Conservation (phyloP, 2,888 invertebrate species). For the Pogonocherus hispidulus region DNA sequence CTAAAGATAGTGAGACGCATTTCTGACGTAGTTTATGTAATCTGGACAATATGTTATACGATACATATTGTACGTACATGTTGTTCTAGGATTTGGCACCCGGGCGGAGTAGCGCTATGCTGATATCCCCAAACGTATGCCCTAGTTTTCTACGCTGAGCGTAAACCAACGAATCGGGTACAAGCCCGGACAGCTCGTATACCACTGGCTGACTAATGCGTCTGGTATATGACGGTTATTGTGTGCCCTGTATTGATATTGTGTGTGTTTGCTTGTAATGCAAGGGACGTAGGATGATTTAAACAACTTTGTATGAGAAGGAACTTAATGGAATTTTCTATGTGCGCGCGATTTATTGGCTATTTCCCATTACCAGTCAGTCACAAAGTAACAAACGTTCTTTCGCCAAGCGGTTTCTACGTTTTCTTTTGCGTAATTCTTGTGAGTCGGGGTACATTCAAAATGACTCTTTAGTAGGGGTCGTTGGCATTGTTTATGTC, state of each 20-base stretch:
- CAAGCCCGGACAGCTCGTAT: conserved; percentile 6
- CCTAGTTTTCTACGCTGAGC: not conserved
- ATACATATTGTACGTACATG: not conserved
- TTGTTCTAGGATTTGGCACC: not conserved
- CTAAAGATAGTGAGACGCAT: too few relatives aligned
- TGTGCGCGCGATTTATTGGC: not conserved
- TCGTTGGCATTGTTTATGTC: too few relatives aligned
- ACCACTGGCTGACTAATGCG: conserved; percentile 3
- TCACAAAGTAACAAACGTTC: not conserved
- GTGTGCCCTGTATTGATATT: too few relatives aligned
- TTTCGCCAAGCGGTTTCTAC: not conserved
- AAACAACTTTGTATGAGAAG: conserved; percentile 1
- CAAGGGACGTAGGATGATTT: not conserved
- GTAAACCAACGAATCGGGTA: not conserved
- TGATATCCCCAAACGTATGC: not conserved
- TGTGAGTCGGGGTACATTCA: too few relatives aligned
- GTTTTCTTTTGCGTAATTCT: too few relatives aligned
- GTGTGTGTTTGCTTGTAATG: too few relatives aligned
- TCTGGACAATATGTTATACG: too few relatives aligned
- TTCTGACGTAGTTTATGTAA: too few relatives aligned
- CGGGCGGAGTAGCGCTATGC: not conserved
- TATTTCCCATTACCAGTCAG: not conserved
- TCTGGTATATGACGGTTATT: conserved; percentile 17
- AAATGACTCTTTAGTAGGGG: too few relatives aligned
- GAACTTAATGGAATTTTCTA: conserved; percentile 6